These are phyloP conservation scores for Halictus rubicundus DNA, from an alignment of 1,140 invertebrate species.

Conservation along the genomic window DNA sequence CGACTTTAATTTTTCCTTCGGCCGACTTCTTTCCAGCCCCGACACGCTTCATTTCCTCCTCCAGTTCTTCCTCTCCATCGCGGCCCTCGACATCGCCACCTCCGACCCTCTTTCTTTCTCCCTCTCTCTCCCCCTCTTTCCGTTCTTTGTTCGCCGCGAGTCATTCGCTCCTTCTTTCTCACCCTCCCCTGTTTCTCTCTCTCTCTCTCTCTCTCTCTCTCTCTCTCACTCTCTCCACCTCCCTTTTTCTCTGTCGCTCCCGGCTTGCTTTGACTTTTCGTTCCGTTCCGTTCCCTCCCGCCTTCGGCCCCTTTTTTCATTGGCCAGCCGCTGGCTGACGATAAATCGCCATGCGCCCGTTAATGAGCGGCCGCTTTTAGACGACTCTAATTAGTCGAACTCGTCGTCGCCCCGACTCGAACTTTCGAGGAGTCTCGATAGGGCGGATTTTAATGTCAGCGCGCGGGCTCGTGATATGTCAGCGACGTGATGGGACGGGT, in stretches of 20 bases:
- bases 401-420: background rate
- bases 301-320: background rate
- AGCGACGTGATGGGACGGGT: background rate
- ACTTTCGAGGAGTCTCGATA: conserved; percentile 19
- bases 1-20: conserved; percentile 27
- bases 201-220: background rate
- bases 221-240: background rate
- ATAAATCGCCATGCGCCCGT: conserved; percentile 25
- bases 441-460: conserved; percentile 22
- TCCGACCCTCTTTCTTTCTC: background rate
- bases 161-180: background rate
- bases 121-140: background rate
- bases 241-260: background rate
- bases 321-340: background rate
- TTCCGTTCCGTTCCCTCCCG: background rate
- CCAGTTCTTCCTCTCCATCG: background rate
- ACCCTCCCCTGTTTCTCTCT: background rate
- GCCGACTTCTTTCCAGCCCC: conserved; percentile 14
- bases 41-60: conserved; percentile 33
- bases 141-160: background rate
- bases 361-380: conserved; percentile 13
- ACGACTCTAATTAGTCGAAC: conserved; percentile 39
- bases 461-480: conserved; percentile 24
- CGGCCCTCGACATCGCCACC: conserved; percentile 6
- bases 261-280: background rate